These are phyloP conservation scores for Mionectes olivaceus DNA, from an alignment of 2,797 vertebrate species.

Conservation along the genomic window DNA sequence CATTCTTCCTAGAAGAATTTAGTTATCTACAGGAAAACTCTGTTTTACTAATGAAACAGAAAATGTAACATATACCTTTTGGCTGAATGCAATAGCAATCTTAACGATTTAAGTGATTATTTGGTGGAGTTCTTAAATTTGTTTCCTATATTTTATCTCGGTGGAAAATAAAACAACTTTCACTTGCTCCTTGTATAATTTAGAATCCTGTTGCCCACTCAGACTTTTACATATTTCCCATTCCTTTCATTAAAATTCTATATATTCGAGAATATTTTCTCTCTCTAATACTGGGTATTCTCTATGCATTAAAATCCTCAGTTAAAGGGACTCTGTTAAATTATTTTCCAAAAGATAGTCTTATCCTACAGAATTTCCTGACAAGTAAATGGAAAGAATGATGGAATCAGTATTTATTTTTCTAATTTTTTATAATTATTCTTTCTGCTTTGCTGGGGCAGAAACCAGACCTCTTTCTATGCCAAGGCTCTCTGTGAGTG, in stretches of 20 bases:
- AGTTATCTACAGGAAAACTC: slow-evolving; percentile 16
- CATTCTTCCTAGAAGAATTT: slow-evolving; percentile 60
- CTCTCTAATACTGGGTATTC: background rate
- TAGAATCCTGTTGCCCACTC: background rate
- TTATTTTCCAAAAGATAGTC: background rate
- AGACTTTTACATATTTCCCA: background rate
- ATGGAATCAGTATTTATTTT: background rate
- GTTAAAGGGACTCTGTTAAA: background rate
- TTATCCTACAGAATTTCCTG: background rate
- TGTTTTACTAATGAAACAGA: background rate
- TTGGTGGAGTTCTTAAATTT: background rate
- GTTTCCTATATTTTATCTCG: background rate
- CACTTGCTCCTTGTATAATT: background rate
- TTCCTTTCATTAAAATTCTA: background rate
- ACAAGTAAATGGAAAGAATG: background rate
- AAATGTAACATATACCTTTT: background rate
- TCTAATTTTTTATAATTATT: background rate
- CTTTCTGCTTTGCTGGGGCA: background rate
- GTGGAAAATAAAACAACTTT: background rate
- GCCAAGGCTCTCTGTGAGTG: background rate
- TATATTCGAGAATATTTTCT: background rate
- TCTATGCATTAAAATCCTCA: background rate
- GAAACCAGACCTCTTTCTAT: background rate
- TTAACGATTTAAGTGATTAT: background rate
- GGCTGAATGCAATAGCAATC: background rate